Evolutionary conservation across 2,888 invertebrate genomes (phyloP), one percentile per base, ranked within the genome.

Genomic region (Drosophila atroscutellata): DNA sequence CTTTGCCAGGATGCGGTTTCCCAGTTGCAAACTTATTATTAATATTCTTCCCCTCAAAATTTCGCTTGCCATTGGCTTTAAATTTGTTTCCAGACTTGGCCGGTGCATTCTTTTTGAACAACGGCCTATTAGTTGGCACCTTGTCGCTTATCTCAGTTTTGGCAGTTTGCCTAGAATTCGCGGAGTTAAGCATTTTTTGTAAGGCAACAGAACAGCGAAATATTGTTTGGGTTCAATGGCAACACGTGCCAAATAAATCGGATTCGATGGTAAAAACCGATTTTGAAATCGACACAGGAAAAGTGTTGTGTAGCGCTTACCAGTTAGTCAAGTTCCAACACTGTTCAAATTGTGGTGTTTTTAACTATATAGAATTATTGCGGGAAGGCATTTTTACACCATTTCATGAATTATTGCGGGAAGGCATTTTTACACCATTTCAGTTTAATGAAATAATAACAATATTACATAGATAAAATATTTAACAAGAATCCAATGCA

Each of bases 191-290:
- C 74, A 74, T 63, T 20, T 26, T 11, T 49, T 28, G 5, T 6
- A 15, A 56, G 8, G 24, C 15, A 55, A 15, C 61, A 56, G 13
- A 36, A 45, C 7, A 4, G 8, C 4, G 4, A 36, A 36, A 13
- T 36, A 7, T 45, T 77, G 58, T 67, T 51, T 51, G 49, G 28
- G 37, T 56, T 28, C 45, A 64, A 26, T 50, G 61, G 60, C 69
- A 75, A 75, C 76, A 77, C 76, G 76, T 77, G 76, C 80, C 42
- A 61, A 67, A 11, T 59, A 18, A 39, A 32, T 32, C 55, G 7
- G 6, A 52, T 28, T 30, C 42, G 63, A 56, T 32, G 20, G 2
- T 20, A 15, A 8, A 39, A 45, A 18, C 9, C 26, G 24, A 11
- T 57, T 45, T 50, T 28, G 26, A 24, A 20, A 49, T 36, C 51